Evolutionary conservation across 64 coral and sea anemone genomes (phyloP), one percentile per base, ranked within the genome.

Genomic region (Pocillopora damicornis): DNA sequence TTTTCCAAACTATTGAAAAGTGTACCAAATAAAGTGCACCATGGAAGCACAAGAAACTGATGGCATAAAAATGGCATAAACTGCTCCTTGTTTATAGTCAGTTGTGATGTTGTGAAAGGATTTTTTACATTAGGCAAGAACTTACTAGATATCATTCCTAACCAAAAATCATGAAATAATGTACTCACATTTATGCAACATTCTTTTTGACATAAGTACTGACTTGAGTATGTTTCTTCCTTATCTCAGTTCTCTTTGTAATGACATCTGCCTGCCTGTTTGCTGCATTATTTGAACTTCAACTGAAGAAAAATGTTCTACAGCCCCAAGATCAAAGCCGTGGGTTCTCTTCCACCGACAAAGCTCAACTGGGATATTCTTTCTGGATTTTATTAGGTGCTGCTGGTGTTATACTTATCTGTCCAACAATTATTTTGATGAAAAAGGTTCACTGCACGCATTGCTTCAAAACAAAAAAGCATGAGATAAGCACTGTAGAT

Each of bases 301-400:
- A 93, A 58, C 88, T 96, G 2, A 96, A 93, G 71, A 87, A 93
- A 71, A 96, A 96, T 75, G 94, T 96, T 17, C 69, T 96, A 14
- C 91, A 66, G 61, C 67, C 76, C 16, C 60, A 75, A n/a, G 94
- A 96, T 62, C 86, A 83, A 69, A 81, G 37, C 4, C 76, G 25
- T 38, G 91, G 91, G 1, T 96, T 96, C 51, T 87, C 75, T 1
- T 96, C 94, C 13, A 89, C 91, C 13, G 94, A 89, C 76, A 88
- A 88, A 22, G 94, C 94, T 13, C 68, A 85, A 9, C 91, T 96
- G 0, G 87, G 90, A 35, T 96, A 96, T 79, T 88, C 90, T 20
- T 96, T 90, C 68, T 96, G 94, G 94, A 63, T 93, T 15, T 79
- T 96, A 35, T 74, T 96, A 2, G 94, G 94, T 57, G 78, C 88